Percentiles rank a stretch among this genome's conserved stretches.
These are phyloP conservation scores for Halichondria panicea DNA, from an alignment of 37 sponge, comb jelly and placozoan genomes.

Conservation along the genomic window DNA sequence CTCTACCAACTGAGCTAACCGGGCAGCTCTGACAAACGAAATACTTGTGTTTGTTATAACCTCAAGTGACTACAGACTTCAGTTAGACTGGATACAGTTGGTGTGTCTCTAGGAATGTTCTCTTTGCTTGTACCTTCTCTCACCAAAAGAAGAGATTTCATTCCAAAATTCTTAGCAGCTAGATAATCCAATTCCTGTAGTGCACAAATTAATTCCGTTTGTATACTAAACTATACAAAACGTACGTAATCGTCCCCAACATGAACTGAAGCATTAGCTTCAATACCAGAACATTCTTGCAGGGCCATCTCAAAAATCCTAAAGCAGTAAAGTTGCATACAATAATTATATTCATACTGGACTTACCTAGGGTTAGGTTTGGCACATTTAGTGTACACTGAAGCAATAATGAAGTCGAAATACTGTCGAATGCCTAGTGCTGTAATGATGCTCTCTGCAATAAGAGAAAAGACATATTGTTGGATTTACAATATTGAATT, in stretches of 20 bases:
- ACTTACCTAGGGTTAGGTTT: constrained; percentile 45
- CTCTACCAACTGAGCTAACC: too few relatives aligned
- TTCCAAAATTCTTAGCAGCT: constrained; percentile 35
- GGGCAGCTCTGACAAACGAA: too few relatives aligned
- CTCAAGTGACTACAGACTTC: too few relatives aligned
- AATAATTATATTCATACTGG: neutral
- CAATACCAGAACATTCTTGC: neutral
- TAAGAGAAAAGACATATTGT: neutral
- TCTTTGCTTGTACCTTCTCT: constrained; percentile 15
- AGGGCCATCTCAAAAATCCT: constrained; percentile 51
- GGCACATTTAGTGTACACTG: constrained; percentile 22
- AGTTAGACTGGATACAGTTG: neutral
- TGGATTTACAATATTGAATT: neutral
- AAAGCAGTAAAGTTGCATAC: neutral
- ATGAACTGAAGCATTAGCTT: constrained; percentile 15
- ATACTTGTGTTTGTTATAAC: too few relatives aligned
- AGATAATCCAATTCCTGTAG: constrained; percentile 36
- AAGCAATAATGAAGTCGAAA: constrained; percentile 46
- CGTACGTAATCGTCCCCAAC: constrained; percentile 48
- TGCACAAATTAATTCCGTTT: neutral
- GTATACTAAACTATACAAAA: neutral
- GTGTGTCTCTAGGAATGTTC: neutral
- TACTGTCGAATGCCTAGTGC: constrained; percentile 10
- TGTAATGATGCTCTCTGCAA: constrained; percentile 17
- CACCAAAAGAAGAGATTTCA: constrained; percentile 24